Evolutionary conservation across 2,797 vertebrate species (phyloP).

Genomic region (Enteromius fasciolatus): DNA sequence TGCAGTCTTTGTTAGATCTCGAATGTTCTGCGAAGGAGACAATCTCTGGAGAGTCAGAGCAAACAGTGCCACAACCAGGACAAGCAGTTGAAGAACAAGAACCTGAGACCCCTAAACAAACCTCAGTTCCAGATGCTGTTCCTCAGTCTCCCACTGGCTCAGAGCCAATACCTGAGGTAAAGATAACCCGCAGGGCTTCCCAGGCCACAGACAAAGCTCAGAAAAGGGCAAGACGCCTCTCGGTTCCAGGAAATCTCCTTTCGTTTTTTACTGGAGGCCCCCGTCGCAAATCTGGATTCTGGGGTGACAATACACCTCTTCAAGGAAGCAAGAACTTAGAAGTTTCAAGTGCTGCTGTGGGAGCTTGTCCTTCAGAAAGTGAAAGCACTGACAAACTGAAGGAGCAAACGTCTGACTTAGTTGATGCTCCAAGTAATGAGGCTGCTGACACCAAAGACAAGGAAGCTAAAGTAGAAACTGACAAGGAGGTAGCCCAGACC

Average conservation of each 20-base stretch:
- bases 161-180: slow-evolving; percentile 2
- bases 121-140: slow-evolving; percentile 8
- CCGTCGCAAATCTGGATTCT: slow-evolving; percentile 60
- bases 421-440: neutral
- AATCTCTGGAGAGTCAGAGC: neutral
- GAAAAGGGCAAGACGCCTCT: slow-evolving; percentile 60
- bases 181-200: slow-evolving; percentile 56
- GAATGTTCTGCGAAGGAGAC: slow-evolving; percentile 41
- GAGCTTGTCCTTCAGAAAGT: neutral
- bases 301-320: slow-evolving; percentile 47
- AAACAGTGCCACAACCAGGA: slow-evolving; percentile 7
- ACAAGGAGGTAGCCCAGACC: neutral
- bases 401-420: slow-evolving; percentile 14
- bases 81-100: slow-evolving; percentile 33
- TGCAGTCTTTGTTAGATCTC: slow-evolving; percentile 57
- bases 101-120: slow-evolving; percentile 6
- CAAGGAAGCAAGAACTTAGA: slow-evolving; percentile 18
- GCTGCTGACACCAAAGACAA: slow-evolving; percentile 35
- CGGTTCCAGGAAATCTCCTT: slow-evolving; percentile 59
- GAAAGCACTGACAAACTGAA: slow-evolving; percentile 25
- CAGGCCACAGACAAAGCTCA: slow-evolving; percentile 51
- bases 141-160: slow-evolving; percentile 19
- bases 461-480: slow-evolving; percentile 13
- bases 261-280: slow-evolving; percentile 52
- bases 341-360: neutral